These are phyloP conservation scores for Zoanthus solanderi DNA, from an alignment of 92 coral and sea anemone species.

Conservation along the genomic window DNA sequence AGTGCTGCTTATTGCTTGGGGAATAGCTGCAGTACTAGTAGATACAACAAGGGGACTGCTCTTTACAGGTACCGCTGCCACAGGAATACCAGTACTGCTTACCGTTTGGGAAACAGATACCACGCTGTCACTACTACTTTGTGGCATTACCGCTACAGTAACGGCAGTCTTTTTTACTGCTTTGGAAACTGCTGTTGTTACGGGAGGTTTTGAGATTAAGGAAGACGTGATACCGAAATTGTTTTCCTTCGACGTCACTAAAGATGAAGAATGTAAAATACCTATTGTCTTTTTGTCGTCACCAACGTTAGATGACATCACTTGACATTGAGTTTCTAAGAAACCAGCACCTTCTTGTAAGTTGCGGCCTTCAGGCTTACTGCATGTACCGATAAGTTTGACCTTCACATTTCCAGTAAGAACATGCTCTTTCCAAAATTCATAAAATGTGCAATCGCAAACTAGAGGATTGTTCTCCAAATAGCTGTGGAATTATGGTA, in stretches of 20 bases:
- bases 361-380: background rate
- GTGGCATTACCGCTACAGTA: background rate
- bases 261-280: background rate
- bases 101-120: background rate
- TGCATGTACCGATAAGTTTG: background rate
- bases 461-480: conserved; percentile 31
- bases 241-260: conserved; percentile 4
- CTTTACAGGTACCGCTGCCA: background rate
- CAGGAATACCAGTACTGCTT: background rate
- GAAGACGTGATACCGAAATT: background rate
- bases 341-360: conserved; percentile 1
- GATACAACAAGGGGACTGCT: no score
- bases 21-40: no score
- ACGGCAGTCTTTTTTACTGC: background rate
- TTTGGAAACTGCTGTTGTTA: background rate
- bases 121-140: background rate
- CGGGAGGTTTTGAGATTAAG: background rate
- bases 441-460: conserved; percentile 25
- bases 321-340: conserved; percentile 20
- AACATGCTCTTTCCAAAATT: conserved; percentile 23
- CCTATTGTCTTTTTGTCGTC: background rate
- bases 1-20: no score
- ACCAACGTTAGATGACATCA: conserved; percentile 4
- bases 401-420: background rate
- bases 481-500: conserved; percentile 13